These are phyloP conservation scores for Neria commutata DNA, from an alignment of 2,888 invertebrate genomes.

Conservation along the genomic window DNA sequence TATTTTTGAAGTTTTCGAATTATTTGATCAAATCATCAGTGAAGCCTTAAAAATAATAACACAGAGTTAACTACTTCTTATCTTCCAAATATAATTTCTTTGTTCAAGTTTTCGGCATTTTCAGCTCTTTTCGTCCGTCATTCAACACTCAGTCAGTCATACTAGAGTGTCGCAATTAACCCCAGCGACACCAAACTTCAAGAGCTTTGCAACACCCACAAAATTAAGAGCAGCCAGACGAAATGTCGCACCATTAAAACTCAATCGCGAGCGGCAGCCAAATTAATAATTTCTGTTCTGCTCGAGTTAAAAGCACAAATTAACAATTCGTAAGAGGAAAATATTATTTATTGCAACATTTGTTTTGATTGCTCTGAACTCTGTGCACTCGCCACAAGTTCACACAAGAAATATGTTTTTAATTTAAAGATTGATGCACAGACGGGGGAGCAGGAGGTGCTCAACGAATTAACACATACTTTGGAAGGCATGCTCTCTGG, in stretches of 20 bases:
- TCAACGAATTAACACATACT: slow-evolving; percentile 47
- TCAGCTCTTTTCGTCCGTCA: slow-evolving; percentile 9
- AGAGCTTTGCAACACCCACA: slow-evolving; percentile 24
- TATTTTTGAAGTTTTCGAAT: too few relatives aligned
- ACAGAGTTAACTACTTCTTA: too few relatives aligned
- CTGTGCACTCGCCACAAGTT: neutral
- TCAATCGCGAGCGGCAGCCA: neutral
- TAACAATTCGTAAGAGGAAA: too few relatives aligned
- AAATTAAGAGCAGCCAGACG: slow-evolving; percentile 16
- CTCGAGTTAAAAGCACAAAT: neutral
- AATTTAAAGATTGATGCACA: slow-evolving; percentile 38
- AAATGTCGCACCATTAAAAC: neutral
- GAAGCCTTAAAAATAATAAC: too few relatives aligned
- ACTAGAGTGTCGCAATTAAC: slow-evolving; percentile 32
- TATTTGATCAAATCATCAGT: too few relatives aligned
- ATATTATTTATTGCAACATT: slow-evolving; percentile 1
- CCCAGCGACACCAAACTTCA: neutral
- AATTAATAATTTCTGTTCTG: slow-evolving; percentile 1
- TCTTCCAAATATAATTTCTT: neutral
- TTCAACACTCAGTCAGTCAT: slow-evolving; percentile 18
- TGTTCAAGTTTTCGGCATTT: neutral
- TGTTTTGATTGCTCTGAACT: neutral
- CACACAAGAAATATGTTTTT: slow-evolving; percentile 41
- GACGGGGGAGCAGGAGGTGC: too few relatives aligned
- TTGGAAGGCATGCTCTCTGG: slow-evolving; percentile 39